Evolutionary conservation across 2,888 invertebrate species (phyloP), one percentile per base, ranked within the genome.

Genomic region (Euspilapteryx auroguttella): DNA sequence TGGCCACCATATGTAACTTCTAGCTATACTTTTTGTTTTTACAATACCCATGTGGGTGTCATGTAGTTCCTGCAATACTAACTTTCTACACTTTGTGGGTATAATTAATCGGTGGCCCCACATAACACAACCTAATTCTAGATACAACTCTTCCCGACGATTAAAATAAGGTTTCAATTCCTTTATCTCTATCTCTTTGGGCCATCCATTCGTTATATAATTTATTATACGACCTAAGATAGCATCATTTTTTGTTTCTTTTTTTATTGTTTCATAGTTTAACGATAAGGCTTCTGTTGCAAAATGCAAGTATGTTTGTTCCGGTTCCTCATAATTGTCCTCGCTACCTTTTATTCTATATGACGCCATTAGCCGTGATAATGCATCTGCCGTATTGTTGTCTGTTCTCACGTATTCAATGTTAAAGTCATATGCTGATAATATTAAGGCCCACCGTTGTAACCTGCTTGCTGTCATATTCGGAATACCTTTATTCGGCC

Each of bases 401-500:
- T 22, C 10, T 2, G n/a, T 22, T 6, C 22, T 22, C 2, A 22
- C 10, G 11, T 22, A 22, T 10, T 22, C 22, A 2, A 22, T 3
- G 6, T 2, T 10, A 11, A 22, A 22, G 22, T 9, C 11, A 10
- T 22, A 22, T 3, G 22, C 11, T 3, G 11, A 24, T 12, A 24
- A 24, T 9, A 12, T 24, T 24, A 24, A 6, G 2, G 24, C 24
- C 24, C 24, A 24, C 24, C 24, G 6, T 12, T 24, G 24, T n/a
- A 24, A 9, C 2, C 24, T 6, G 13, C 24, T 24, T 4, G 24
- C 24, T 4, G 24, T n/a, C 24, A 24, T 24, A 12, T 6, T 12
- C 6, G 35, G 36, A 9, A 37, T 28, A 9, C 34, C 35, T 21
- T 30, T 35, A 24, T 35, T 32, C 3, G 23, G 11, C 1, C 36